A percentile compares a stretch with the other conserved stretches of the same genome.
These are phyloP conservation scores for Amblyteles armatorius DNA, from an alignment of 2,888 invertebrate genomes.

Conservation along the genomic window DNA sequence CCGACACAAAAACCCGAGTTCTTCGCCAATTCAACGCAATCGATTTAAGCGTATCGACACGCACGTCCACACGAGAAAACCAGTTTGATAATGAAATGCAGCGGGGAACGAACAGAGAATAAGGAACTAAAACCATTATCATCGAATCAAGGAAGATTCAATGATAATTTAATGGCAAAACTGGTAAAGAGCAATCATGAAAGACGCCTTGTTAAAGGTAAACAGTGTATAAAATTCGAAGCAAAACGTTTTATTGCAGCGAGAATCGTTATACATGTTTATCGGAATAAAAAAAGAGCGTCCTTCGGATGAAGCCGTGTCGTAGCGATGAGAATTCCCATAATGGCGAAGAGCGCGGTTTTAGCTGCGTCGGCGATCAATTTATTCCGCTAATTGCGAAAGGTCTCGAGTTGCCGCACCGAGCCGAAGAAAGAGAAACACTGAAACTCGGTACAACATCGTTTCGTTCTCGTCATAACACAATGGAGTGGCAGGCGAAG, in stretches of 20 bases:
- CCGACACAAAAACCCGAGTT: not conserved
- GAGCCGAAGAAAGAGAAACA: conserved; percentile 13
- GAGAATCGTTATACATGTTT: not conserved
- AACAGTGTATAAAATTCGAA: not conserved
- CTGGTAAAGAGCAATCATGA: no score
- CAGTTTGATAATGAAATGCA: conserved; percentile 16
- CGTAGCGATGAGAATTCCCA: not conserved
- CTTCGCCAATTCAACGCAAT: not conserved
- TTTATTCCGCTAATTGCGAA: conserved; percentile 74
- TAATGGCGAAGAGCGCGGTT: not conserved
- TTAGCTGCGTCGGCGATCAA: conserved; percentile 61
- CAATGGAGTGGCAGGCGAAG: not conserved
- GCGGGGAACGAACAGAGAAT: not conserved
- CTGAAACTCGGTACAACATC: not conserved
- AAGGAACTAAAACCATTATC: not conserved
- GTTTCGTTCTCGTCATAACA: conserved; percentile 22
- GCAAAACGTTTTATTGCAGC: not conserved
- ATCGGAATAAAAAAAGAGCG: not conserved
- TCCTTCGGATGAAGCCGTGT: not conserved
- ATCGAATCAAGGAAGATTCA: not conserved
- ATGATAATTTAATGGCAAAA: no score
- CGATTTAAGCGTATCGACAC: not conserved
- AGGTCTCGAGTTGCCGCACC: conserved; percentile 11
- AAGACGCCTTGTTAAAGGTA: no score
- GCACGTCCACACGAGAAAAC: not conserved